These are phyloP conservation scores for Esperia sulphurella DNA, from an alignment of 2,888 invertebrate species.

Conservation along the genomic window DNA sequence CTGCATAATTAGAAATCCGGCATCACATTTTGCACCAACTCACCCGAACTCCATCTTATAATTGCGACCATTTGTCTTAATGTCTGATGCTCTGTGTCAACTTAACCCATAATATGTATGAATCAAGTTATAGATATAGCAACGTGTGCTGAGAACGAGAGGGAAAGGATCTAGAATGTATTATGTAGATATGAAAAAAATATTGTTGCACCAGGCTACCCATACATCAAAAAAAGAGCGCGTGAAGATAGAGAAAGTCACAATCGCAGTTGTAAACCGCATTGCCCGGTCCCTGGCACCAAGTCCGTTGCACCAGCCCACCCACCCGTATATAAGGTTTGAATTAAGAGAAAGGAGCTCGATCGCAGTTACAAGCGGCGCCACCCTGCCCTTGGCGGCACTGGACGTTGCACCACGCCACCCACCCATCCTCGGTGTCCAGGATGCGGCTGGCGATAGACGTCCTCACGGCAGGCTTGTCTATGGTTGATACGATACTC, in stretches of 20 bases:
- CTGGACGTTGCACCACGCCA: slow-evolving; percentile 81
- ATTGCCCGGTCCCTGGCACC: neutral
- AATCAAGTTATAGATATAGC: too few relatives aligned
- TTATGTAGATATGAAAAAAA: too few relatives aligned
- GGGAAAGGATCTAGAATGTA: too few relatives aligned
- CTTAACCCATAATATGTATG: too few relatives aligned
- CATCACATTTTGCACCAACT: too few relatives aligned
- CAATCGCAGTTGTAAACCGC: too few relatives aligned
- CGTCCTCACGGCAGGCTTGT: slow-evolving; percentile 12
- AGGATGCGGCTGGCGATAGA: slow-evolving; percentile 28
- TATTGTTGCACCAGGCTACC: neutral
- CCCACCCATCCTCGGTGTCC: slow-evolving; percentile 75
- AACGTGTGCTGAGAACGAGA: too few relatives aligned
- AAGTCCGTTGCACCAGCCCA: neutral
- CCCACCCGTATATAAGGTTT: neutral
- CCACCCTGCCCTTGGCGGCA: slow-evolving; percentile 86
- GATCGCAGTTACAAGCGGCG: slow-evolving; percentile 87
- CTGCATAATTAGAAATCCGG: too few relatives aligned
- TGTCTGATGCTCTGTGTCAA: too few relatives aligned
- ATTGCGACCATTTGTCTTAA: too few relatives aligned
- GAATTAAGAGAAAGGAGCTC: slow-evolving; percentile 77
- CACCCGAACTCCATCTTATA: too few relatives aligned
- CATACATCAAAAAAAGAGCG: slow-evolving; percentile 71
- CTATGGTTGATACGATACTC: neutral
- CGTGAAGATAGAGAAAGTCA: slow-evolving; percentile 77